Evolutionary conservation across 2,113 vertebrate genomes (phyloP), one percentile per base, ranked within the genome.

Genomic region (Pantherophis guttatus): DNA sequence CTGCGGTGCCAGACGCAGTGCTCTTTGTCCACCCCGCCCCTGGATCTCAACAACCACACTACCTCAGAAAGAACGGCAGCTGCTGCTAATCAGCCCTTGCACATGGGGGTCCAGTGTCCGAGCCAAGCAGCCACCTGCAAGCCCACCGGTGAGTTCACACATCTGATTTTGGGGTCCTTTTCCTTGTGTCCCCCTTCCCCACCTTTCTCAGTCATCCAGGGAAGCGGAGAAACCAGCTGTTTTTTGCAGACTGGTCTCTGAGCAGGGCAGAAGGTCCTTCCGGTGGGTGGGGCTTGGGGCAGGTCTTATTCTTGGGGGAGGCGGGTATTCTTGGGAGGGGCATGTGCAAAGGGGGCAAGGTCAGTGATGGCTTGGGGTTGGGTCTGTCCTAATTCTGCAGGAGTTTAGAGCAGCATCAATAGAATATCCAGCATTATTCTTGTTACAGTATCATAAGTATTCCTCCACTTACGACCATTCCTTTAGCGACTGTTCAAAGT

Each of bases 1-100:
- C 98, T 99, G 62, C 99, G 99, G 93, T 99, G 99, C 97, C 99
- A 99, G 90, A 98, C 99, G 0, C 99, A 99, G 97, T 99, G 98
- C 75, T 95, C 98, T 3, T 97, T 98, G 0, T 96, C 98, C 4
- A 97, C 98, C 10, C 97, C 98, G 12, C 98, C 98, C 0, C 98
- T 98, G 89, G 98, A 98, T 96, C 94, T 98, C 96, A 97, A 98
- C 96, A 98, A 98, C 98, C 97, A 98, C 99, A 99, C 99, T 98
- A 99, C 99, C 96, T 98, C 98, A 94, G 94, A 95, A 33, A 96
- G 95, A 91, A 92, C 93, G 0, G 91, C 95, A 86, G 95, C 97
- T 65, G 96, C 95, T 44, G 95, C 95, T 33, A 57, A 75, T 91
- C 90, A 94, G 85, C 65, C 93, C 92, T 96, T 98, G 95, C 97